Base-by-base conservation (phyloP, 2,113 vertebrate species). In the Geococcyx californianus region DNA sequence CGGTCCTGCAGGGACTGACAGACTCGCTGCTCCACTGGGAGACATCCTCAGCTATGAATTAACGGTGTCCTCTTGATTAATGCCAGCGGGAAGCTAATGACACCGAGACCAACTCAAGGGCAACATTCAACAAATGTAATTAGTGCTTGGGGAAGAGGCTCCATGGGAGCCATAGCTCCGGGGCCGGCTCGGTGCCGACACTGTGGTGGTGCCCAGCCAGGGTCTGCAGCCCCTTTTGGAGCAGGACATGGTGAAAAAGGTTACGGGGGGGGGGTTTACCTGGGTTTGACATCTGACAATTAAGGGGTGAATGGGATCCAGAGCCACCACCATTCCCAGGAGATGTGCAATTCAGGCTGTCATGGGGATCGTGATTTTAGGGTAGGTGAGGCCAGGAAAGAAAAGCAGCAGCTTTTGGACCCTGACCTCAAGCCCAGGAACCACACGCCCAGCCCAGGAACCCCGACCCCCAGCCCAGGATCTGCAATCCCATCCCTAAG, bases 281-380 rank as follows among this genome's bases (percentile, higher is more conserved):
- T 15, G 69, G 24, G 25, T 70, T 34, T 54, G 9, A 9, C 21
- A 18, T 1, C 29, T 15, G 1, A 10, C 20, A 40, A 24, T 4
- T 18, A 4, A 5, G 49, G 60, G 16, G 8, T 13, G 52, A 17
- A 15, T 0, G 8, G 67, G 47, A 14, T 52, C 24, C 23, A 12
- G 36, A 44, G 24, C 15, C 29, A 2, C 16, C 38, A 9, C 1
- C 1, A 1, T 1, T 8, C 25, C 49, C 16, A 0, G 4, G 11
- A 42, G 47, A 60, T 7, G 33, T 11, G 60, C 40, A 16, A 3
- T 47, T 42, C 26, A 26, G 33, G 45, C 0, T 1, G 15, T 2
- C 0, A 0, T 20, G 25, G 25, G 33, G 9, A 26, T 31, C 2
- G 4, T 36, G 75, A 8, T 28, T 70, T 83, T 54, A 29, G 67